Evolutionary conservation across 1,140 invertebrate genomes (phyloP), one percentile per base, ranked within the genome.

Genomic region (Eumeta japonica): DNA sequence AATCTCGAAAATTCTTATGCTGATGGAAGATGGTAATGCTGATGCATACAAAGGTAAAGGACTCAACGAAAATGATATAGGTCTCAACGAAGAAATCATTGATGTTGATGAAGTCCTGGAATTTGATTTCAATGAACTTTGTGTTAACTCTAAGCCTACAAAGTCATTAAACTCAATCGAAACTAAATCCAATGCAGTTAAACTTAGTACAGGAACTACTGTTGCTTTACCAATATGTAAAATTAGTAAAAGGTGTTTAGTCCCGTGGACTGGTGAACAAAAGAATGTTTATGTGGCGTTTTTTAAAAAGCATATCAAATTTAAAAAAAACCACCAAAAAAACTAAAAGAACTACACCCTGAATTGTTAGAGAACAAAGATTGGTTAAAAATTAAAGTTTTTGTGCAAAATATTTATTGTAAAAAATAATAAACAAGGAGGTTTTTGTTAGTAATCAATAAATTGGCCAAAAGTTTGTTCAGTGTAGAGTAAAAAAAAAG

Each of bases 1-100:
- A 43, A 50, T 61, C 36, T 53, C 60, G 2, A 65, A 68, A 43
- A 39, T 65, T 7, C 43, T 67, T 5, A 18, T 63, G 1, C 30
- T 65, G 13, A 62, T 65, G 56, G 64, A 65, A 48, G 50, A 52
- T 36, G 55, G 60, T 2, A 40, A 50, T 43, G 54, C 50, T 31
- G 49, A 46, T 20, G 10, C 41, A 27, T 61, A 28, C 28, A 56
- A 47, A 54, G 52, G 50, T n/a, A 61, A 64, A 48, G 34, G 46
- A 35, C 29, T 62, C 9, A 50, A 62, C 29, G 58, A 66, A 33
- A 63, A 65, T 30, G 48, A 63, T n/a, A 35, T 64, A 16, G 40
- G 59, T 45, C 32, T 56, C 24, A 53, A 59, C 37, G 28, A 50
- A 45, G 34, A 56, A 20, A 34, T 34, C 15, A 34, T 10, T 5